Evolutionary conservation across 2,113 vertebrate species (phyloP), one percentile per base, ranked within the genome.

Genomic region (Oncorhynchus mykiss): DNA sequence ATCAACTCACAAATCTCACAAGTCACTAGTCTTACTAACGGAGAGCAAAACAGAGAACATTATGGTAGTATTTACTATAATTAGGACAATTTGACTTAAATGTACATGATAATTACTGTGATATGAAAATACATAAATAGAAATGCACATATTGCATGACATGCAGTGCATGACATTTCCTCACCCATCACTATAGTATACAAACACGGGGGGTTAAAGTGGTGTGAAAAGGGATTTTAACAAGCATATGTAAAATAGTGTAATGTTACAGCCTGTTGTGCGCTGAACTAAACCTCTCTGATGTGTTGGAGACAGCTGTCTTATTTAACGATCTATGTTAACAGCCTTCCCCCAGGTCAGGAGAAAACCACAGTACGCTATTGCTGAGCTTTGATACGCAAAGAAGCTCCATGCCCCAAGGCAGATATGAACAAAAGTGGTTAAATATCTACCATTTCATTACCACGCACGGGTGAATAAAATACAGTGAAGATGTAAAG

Each of bases 151-250:
- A 67, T 8, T 67, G 73, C 67, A 82, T 78, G 31, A 67, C 5
- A 85, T 84, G 70, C 8, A 77, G 71, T 78, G 81, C 67, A 81
- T 85, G 80, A 75, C 66, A 59, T 7, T 74, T 16, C 24, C 7
- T 45, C 51, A 18, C 18, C 5, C 51, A 54, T 54, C 51, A 54
- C 51, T 54, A 54, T 54, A 54, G 51, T 31, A 71, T 82, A 78
- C 78, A 74, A 77, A 84, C 84, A 87, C 72, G 3, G 27, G 27
- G 87, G 79, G 73, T 72, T 62, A 5, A 60, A 49, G 73, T 59
- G 72, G 85, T 88, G 91, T 82, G 80, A 91, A 90, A 79, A 72
- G 70, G 12, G 66, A 20, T 85, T 92, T 92, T 89, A 91, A 91
- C 67, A 68, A 85, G 84, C 79, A 74, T 79, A 88, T 91, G 84